Evolutionary conservation across 30 jellyfish, hydroid and myxozoan species (phyloP), one percentile per base, ranked within the genome.

Genomic region (Clytia hemisphaerica): DNA sequence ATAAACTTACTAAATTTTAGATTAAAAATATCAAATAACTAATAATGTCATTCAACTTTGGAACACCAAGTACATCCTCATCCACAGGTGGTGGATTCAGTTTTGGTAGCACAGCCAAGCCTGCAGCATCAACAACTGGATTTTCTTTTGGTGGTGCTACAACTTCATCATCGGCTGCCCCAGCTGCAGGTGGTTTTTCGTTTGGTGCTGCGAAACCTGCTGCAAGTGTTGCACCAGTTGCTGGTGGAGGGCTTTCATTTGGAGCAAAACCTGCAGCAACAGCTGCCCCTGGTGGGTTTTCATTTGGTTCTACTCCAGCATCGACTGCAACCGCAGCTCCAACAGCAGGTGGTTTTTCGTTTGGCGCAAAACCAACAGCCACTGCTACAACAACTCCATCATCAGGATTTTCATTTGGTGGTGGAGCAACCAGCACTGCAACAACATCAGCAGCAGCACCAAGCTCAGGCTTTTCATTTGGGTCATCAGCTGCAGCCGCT

Each of bases 281-380:
- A 65, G 18, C 74, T 33, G 29, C 33, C 14, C 42, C 78, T 18
- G 22, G 69, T 36, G 78, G 78, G 15, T 60, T 60, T 60, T 27
- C 29, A 10, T 33, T 37, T 60, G 45, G 73, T 60, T 16, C 73
- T 6, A 6, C 59, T 25, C 30, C 60, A n/a, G 60, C 60, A 2
- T 31, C 60, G 10, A 46, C 60, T 4, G 60, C 60, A 24, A 6
- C 59, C 21, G 60, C 60, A n/a, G 60, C 60, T 2, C 60, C 60
- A 9, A 46, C 60, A 9, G 60, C 60, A n/a, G 60, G 60, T n/a
- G 64, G 73, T 2, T 65, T 65, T 42, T 65, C 78, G 1, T 65
- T 65, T 65, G 78, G 78, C 18, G 4, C 74, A 35, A 21, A 33
- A 18, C 4, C 69, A 35, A 18, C 57, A 18, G 67, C 67, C 22